Percentiles rank a stretch among this genome's conserved stretches.
phyloP scores from a whole-genome alignment of 35 echinoderm and acorn worm genomes.

The Apostichopus californicus region DNA sequence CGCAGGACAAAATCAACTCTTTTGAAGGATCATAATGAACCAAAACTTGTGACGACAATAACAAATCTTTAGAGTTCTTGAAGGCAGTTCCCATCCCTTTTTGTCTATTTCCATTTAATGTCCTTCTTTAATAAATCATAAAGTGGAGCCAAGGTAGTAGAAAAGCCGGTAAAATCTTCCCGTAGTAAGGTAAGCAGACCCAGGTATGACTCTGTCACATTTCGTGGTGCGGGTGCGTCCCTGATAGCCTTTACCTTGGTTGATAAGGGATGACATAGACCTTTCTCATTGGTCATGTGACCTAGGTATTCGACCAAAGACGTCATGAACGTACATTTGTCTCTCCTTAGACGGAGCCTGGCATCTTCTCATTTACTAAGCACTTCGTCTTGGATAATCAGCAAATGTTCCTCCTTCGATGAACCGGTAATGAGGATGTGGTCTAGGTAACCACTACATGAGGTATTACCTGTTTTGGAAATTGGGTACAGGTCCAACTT shows the following conservation, averaged over 20 bases:
- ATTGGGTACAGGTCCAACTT: constrained; percentile 56
- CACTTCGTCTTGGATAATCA: not conserved
- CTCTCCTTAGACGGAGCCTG: constrained; percentile 21
- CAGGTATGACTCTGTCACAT: not conserved
- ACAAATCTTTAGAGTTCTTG: not conserved
- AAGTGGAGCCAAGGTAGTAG: not conserved
- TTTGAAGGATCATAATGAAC: not conserved
- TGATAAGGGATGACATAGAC: constrained; percentile 35
- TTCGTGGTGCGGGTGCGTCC: not conserved
- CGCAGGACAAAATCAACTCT: not conserved
- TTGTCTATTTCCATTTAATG: not conserved
- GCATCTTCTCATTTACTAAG: not conserved
- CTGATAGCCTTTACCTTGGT: constrained; percentile 56
- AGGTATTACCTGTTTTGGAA: constrained; percentile 41
- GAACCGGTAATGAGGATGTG: constrained; percentile 21
- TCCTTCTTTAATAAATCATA: not conserved
- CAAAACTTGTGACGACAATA: not conserved
- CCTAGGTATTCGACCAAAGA: constrained; percentile 56
- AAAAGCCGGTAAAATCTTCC: constrained; percentile 59
- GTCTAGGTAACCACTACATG: constrained; percentile 44
- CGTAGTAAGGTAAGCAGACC: constrained; percentile 70
- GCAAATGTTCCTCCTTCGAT: constrained; percentile 24
- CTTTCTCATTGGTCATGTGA: constrained; percentile 52
- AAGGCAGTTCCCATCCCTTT: not conserved
- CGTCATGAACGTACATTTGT: constrained; percentile 48